phyloP scores from a whole-genome alignment of 2,113 vertebrate species.

The Tamias sibiricus region DNA sequence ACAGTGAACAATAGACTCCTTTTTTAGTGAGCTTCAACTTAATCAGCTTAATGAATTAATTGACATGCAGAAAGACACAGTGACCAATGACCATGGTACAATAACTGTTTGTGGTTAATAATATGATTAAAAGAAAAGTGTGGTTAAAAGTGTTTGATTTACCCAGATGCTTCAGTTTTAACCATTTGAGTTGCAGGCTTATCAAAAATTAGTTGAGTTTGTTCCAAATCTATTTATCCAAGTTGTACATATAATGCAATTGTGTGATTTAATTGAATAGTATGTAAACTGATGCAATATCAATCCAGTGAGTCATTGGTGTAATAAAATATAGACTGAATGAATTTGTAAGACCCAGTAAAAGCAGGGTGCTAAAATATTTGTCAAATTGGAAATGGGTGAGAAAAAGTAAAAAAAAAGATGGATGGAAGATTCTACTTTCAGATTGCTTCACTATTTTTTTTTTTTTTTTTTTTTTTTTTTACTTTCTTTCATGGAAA shows the following conservation, averaged over 20 bases:
- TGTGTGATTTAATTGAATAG: conserved; percentile 58
- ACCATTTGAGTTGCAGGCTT: conserved; percentile 16
- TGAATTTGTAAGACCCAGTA: conserved; percentile 26
- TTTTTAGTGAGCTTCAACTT: not conserved
- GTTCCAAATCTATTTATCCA: conserved; percentile 55
- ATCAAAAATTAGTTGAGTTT: conserved; percentile 43
- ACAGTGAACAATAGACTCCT: not conserved
- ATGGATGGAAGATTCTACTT: not conserved
- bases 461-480: not conserved
- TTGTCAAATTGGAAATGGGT: not conserved
- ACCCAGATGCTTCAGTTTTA: not conserved
- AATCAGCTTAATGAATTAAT: not conserved
- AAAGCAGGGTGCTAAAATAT: conserved; percentile 51
- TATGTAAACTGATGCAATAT: conserved; percentile 57
- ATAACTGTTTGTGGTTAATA: not conserved
- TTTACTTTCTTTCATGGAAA: conserved; percentile 17
- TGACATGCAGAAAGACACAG: not conserved
- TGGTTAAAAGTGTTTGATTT: not conserved
- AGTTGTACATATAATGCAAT: conserved; percentile 56
- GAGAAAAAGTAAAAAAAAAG: conserved; percentile 31
- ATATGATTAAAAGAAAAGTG: not conserved
- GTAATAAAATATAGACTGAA: conserved; percentile 41
- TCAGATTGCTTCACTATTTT: not conserved
- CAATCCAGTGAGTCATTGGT: not conserved
- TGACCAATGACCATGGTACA: not conserved